These are phyloP conservation scores for Drosophila tanythrix DNA, from an alignment of 2,888 invertebrate genomes.

Conservation along the genomic window DNA sequence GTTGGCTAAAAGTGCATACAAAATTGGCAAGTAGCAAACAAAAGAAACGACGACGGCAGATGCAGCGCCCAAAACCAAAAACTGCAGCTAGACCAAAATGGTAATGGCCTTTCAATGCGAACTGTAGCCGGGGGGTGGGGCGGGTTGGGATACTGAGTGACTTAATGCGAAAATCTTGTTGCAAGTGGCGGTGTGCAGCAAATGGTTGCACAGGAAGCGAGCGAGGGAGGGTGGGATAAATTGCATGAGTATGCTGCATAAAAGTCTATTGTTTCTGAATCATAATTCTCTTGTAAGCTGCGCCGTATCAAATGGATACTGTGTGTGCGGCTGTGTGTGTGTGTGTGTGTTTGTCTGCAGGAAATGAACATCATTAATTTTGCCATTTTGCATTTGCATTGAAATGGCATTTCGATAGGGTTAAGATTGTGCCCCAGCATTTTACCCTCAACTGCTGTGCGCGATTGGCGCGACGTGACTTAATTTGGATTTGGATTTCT, in stretches of 20 bases:
- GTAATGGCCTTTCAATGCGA: constrained; percentile 72
- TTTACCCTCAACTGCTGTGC: constrained; percentile 69
- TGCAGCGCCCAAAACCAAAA: constrained; percentile 61
- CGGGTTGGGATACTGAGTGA: constrained; percentile 22
- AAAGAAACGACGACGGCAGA: constrained; percentile 63
- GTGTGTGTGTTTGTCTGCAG: constrained; percentile 42
- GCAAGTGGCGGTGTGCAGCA: constrained; percentile 66
- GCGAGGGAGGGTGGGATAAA: not conserved
- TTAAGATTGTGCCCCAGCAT: constrained; percentile 62
- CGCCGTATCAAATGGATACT: constrained; percentile 37
- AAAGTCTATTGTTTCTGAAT: constrained; percentile 81
- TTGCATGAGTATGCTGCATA: constrained; percentile 48
- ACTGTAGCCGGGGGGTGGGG: constrained; percentile 18
- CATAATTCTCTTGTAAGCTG: constrained; percentile 80
- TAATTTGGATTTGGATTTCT: constrained; percentile 81
- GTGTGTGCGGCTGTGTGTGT: not conserved
- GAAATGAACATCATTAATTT: constrained; percentile 82
- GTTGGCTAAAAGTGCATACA: constrained; percentile 75
- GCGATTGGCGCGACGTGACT: constrained; percentile 84
- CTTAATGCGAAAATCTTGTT: constrained; percentile 80
- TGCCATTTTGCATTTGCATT: constrained; percentile 80
- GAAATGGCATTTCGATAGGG: constrained; percentile 80
- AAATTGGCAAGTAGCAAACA: constrained; percentile 74
- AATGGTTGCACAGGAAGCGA: constrained; percentile 49
- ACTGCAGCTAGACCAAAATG: constrained; percentile 72